phyloP scores from a whole-genome alignment of 2,888 invertebrate genomes.

The Zonitis immaculata region DNA sequence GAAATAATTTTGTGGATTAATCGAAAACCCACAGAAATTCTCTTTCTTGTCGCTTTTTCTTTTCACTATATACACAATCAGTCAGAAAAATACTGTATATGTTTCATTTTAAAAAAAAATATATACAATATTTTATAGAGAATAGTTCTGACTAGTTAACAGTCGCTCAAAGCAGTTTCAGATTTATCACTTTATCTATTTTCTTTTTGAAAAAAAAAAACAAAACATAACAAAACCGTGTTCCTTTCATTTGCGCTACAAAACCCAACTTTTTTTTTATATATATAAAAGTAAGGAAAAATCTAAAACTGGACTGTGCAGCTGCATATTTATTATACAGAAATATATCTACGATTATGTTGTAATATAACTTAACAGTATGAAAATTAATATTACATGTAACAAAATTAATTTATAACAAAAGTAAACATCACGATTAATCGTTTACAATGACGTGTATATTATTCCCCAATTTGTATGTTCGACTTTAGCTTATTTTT shows the following conservation, averaged over 20 bases:
- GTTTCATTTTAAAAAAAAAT: slow-evolving; percentile 35
- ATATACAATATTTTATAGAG: slow-evolving; percentile 44
- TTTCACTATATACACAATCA: slow-evolving; percentile 31
- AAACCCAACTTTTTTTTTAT: slow-evolving; percentile 14
- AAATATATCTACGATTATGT: slow-evolving; percentile 37
- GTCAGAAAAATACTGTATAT: slow-evolving; percentile 48
- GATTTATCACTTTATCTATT: slow-evolving; percentile 32
- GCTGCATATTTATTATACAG: slow-evolving; percentile 48
- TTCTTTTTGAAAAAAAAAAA: too few relatives aligned
- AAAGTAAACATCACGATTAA: slow-evolving; percentile 33
- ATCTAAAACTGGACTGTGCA: slow-evolving; percentile 45
- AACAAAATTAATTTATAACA: slow-evolving; percentile 42
- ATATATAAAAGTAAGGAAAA: slow-evolving; percentile 17
- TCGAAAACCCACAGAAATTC: slow-evolving; percentile 10
- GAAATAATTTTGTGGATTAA: neutral
- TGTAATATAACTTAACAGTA: slow-evolving; percentile 45
- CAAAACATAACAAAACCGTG: slow-evolving; percentile 9
- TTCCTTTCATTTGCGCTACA: neutral
- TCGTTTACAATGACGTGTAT: slow-evolving; percentile 29
- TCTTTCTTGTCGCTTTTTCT: neutral
- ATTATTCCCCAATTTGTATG: slow-evolving; percentile 18
- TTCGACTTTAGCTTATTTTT: too few relatives aligned
- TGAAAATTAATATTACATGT: slow-evolving; percentile 36
- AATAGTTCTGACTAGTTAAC: slow-evolving; percentile 43
- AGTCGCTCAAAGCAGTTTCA: slow-evolving; percentile 45